phyloP scores from a whole-genome alignment of 2,113 vertebrate genomes.

The Prunella fulvescens region DNA sequence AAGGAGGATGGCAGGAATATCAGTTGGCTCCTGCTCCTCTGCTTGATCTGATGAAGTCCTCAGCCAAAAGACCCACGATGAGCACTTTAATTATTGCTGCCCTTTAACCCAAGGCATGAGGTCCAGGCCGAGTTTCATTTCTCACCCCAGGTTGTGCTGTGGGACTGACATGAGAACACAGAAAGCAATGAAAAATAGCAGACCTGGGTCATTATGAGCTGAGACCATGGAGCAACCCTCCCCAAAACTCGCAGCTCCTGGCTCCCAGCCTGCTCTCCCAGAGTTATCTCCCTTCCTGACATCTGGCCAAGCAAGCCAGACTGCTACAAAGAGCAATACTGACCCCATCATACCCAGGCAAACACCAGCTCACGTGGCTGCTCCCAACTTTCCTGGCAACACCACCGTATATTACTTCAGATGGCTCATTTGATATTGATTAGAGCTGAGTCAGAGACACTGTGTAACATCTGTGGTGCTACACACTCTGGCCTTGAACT shows the following conservation, averaged over 20 bases:
- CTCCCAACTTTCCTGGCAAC: neutral
- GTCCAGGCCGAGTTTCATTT: neutral
- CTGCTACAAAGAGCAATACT: rapidly evolving
- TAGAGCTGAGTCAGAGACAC: neutral
- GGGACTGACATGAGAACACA: rapidly evolving
- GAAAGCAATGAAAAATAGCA: neutral
- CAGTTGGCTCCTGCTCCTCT: neutral
- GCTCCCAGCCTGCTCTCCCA: neutral
- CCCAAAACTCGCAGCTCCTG: neutral
- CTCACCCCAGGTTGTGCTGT: rapidly evolving
- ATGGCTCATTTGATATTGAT: neutral
- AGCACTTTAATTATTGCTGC: neutral
- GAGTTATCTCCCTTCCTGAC: neutral
- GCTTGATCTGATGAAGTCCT: neutral
- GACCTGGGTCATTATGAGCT: neutral
- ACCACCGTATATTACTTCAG: rapidly evolving
- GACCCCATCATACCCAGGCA: neutral
- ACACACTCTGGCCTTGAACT: neutral
- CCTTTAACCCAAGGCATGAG: neutral
- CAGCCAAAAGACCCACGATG: neutral
- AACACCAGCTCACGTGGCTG: rapidly evolving
- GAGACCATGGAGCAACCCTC: rapidly evolving
- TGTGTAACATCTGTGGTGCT: neutral
- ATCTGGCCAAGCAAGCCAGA: neutral
- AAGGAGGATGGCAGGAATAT: neutral